Conservation (phyloP, 2,797 vertebrate species). For the Champsocephalus gunnari region DNA sequence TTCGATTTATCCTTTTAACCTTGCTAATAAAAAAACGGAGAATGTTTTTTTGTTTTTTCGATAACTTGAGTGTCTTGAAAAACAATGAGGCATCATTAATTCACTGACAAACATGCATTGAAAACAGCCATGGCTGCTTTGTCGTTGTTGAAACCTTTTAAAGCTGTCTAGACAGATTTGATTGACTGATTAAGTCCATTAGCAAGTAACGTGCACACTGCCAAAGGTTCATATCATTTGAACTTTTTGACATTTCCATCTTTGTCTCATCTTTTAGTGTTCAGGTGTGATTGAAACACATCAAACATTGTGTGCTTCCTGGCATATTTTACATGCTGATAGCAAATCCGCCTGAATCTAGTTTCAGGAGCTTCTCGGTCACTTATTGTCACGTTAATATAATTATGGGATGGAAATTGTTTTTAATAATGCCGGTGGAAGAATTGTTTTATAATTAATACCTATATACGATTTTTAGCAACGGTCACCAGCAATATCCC, state of each 20-base stretch:
- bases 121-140: slow-evolving; percentile 16
- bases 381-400: slow-evolving; percentile 24
- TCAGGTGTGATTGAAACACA: slow-evolving; percentile 40
- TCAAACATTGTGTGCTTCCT: slow-evolving; percentile 18
- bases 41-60: neutral
- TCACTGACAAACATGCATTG: slow-evolving; percentile 9
- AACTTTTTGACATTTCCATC: slow-evolving; percentile 34
- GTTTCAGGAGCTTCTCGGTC: slow-evolving; percentile 24
- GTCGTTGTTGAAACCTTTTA: slow-evolving; percentile 50
- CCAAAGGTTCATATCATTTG: slow-evolving; percentile 37
- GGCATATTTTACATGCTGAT: slow-evolving; percentile 35
- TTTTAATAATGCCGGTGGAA: slow-evolving; percentile 38
- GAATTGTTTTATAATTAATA: slow-evolving; percentile 34
- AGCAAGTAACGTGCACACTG: slow-evolving; percentile 33
- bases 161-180: slow-evolving; percentile 56
- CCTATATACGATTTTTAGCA: slow-evolving; percentile 33
- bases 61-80: neutral
- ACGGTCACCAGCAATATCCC: slow-evolving; percentile 27
- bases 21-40: neutral
- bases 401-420: slow-evolving; percentile 29
- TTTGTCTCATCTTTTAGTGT: slow-evolving; percentile 26
- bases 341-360: neutral
- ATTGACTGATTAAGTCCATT: slow-evolving; percentile 67
- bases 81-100: slow-evolving; percentile 11
- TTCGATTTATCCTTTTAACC: neutral